Evolutionary conservation across 2,797 vertebrate species (phyloP).

Genomic region (Rachycentron canadum): DNA sequence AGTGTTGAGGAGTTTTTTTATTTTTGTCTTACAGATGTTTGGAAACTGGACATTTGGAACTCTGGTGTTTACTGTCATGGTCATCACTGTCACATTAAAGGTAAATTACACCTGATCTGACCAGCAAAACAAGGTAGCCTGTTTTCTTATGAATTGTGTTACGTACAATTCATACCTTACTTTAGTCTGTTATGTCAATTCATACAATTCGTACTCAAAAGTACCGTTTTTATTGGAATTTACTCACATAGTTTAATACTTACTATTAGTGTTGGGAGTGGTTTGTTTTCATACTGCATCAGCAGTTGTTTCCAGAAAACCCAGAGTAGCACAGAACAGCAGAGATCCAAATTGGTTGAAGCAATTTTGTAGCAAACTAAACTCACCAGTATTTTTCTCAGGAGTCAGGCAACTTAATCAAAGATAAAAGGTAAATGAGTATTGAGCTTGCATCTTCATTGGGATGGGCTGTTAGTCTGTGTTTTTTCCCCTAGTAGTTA

Average conservation of each 20-base stretch:
- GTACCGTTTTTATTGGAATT: neutral
- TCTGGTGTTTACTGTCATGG: slow-evolving; percentile 98
- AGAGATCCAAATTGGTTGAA: neutral
- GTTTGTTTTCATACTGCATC: no score
- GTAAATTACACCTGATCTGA: slow-evolving; percentile 74
- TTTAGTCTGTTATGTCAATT: no score
- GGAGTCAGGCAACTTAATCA: neutral
- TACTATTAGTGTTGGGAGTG: neutral
- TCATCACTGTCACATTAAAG: slow-evolving; percentile 98
- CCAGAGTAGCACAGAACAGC: neutral
- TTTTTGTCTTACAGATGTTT: slow-evolving; percentile 89
- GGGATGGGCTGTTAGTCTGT: neutral
- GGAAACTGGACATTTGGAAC: slow-evolving; percentile 99
- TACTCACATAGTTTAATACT: no score
- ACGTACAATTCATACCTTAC: no score
- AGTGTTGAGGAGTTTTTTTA: slow-evolving; percentile 3
- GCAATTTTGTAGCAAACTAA: neutral
- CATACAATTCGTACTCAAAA: neutral
- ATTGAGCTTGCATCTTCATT: neutral
- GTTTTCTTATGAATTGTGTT: neutral
- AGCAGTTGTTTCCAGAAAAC: neutral
- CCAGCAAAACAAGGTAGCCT: neutral
- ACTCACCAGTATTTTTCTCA: neutral
- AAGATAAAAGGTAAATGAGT: neutral
- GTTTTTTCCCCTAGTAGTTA: neutral